phyloP scores from a whole-genome alignment of 2,888 invertebrate genomes.

The Nasonia oneida region DNA sequence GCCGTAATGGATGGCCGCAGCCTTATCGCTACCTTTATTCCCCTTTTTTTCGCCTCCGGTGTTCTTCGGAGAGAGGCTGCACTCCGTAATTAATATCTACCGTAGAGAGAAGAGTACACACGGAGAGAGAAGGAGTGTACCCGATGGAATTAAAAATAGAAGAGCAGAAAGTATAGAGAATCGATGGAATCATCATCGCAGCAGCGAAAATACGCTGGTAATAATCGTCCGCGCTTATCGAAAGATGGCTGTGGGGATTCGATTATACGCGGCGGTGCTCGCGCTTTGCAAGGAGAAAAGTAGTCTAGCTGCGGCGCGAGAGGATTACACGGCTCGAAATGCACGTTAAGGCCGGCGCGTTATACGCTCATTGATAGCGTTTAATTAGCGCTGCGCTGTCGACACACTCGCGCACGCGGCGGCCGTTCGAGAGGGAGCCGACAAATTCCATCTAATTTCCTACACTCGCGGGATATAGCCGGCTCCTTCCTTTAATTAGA shows the following conservation, averaged over 20 bases:
- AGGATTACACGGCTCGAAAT: conserved; percentile 65
- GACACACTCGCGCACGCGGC: conserved; percentile 58
- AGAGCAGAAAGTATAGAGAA: too few species aligned
- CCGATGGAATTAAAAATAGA: too few species aligned
- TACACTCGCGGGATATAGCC: conserved; percentile 64
- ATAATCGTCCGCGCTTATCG: conserved; percentile 50
- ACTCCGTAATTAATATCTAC: conserved; percentile 9
- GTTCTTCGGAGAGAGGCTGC: background rate
- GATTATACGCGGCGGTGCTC: conserved; percentile 22
- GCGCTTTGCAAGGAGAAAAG: conserved; percentile 15
- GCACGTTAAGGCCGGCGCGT: conserved; percentile 65
- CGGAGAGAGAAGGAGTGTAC: too few species aligned
- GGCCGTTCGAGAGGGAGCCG: conserved; percentile 65
- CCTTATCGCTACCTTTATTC: background rate
- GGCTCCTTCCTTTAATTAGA: conserved; percentile 75
- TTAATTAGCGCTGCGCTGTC: conserved; percentile 71
- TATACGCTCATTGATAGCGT: conserved; percentile 72
- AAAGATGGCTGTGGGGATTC: conserved; percentile 31
- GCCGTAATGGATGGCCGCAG: background rate
- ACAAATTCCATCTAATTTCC: conserved; percentile 75
- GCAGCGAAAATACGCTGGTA: conserved; percentile 41
- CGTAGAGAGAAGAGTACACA: background rate
- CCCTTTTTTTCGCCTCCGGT: background rate
- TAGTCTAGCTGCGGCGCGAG: background rate
- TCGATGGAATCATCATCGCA: too few species aligned